These are phyloP conservation scores for Brenthis daphne DNA, from an alignment of 2,888 invertebrate genomes.

Conservation along the genomic window DNA sequence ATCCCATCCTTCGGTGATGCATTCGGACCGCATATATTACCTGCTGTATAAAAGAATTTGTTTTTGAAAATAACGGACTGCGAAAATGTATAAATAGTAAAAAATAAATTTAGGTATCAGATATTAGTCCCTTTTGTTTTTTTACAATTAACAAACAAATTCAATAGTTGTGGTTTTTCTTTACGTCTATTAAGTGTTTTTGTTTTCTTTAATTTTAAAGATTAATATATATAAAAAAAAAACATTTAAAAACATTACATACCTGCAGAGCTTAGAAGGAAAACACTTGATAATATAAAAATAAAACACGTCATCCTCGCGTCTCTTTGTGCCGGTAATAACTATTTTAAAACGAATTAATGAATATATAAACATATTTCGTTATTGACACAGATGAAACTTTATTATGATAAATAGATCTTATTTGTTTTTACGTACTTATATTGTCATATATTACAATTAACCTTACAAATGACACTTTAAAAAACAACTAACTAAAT, in stretches of 20 bases:
- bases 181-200: no score
- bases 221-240: neutral
- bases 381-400: no score
- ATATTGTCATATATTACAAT: no score
- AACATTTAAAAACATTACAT: neutral
- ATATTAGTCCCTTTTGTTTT: no score
- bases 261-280: slow-evolving; percentile 23
- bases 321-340: neutral
- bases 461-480: no score
- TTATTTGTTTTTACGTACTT: no score
- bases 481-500: no score
- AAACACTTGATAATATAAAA: slow-evolving; percentile 9
- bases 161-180: no score
- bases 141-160: no score
- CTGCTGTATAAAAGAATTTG: neutral
- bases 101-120: neutral
- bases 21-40: slow-evolving; percentile 39
- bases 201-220: neutral
- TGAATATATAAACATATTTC: no score
- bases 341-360: no score
- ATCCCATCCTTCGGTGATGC: slow-evolving; percentile 46
- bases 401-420: no score
- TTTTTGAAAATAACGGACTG: neutral
- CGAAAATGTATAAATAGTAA: neutral
- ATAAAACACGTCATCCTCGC: slow-evolving; percentile 19